phyloP scores from a whole-genome alignment of 2,113 vertebrate genomes.

The Dipodomys ordii region DNA sequence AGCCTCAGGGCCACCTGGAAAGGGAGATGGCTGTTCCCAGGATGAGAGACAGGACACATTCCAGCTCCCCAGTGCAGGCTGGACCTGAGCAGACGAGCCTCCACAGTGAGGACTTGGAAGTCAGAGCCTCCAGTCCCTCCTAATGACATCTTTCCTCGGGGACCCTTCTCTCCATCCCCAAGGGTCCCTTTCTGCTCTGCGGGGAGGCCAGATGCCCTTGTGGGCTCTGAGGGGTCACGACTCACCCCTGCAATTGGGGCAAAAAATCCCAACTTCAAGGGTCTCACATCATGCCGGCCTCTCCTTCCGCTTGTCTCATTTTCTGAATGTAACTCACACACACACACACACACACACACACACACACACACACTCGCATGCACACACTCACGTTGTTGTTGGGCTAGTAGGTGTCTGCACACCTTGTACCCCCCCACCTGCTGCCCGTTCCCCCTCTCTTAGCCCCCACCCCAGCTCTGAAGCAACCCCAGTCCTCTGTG shows the following conservation, averaged over 20 bases:
- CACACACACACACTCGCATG: too few relatives aligned
- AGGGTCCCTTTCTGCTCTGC: background rate
- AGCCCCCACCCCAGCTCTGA: background rate
- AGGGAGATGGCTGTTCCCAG: background rate
- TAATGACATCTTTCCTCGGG: background rate
- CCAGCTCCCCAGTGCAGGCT: rapidly evolving
- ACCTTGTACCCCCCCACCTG: rapidly evolving
- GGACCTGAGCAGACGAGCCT: background rate
- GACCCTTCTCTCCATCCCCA: background rate
- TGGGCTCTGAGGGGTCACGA: background rate
- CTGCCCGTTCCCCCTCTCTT: background rate
- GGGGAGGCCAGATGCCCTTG: background rate
- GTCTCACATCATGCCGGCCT: background rate
- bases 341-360: too few relatives aligned
- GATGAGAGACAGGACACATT: background rate
- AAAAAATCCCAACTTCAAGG: background rate
- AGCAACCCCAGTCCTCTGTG: rapidly evolving
- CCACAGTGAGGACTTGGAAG: rapidly evolving
- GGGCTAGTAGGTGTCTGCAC: too few relatives aligned
- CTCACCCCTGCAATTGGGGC: background rate
- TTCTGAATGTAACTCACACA: background rate
- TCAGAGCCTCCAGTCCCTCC: background rate
- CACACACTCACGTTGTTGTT: too few relatives aligned
- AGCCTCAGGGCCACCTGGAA: slow-evolving; percentile 26
- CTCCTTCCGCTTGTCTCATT: rapidly evolving